Base-by-base conservation (phyloP, 2,113 vertebrate species). In the Etheostoma cragini region DNA sequence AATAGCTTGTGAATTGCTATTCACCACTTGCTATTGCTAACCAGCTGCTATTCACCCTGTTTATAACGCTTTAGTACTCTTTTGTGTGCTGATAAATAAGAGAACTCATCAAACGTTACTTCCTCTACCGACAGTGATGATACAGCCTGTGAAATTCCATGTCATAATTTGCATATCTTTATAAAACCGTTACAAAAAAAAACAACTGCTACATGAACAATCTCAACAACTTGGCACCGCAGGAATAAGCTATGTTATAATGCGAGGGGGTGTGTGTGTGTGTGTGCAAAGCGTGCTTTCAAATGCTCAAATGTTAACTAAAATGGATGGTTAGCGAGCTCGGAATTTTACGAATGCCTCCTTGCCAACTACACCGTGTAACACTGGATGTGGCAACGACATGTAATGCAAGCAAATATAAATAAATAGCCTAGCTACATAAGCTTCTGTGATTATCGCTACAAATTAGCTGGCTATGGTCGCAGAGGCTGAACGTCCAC, bases 281-380 rank as follows among this genome's bases (percentile, higher is more conserved):
- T 89, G 90, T 87, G 90, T 79, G 76, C 64, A 33, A 74, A 80
- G 61, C 87, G 80, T 89, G 90, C 26, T 79, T 65, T 62, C 33
- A 81, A 83, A 79, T 16, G 53, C 69, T 12, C 21, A 38, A 67
- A 77, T 38, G 24, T 67, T 5, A 57, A 75, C 46, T 45, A 84
- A 89, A 88, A 91, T 67, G 77, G 72, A 78, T 38, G 81, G 50
- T 42, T 17, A 58, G 69, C 77, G 33, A 54, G 72, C 76, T 53
- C 17, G 12, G 8, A 5, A 38, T 38, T 57, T 58, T 33, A n/a
- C 21, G 6, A 2, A 4, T 1, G 12, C 19, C 42, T 21, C 13
- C 38, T 56, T 11, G 60, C 64, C 19, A 49, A 5, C 24, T 64
- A 19, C 54, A 16, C 22, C 13, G 8, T 24, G 46, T 24, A 11